Percentiles rank a stretch among this genome's conserved stretches.
These are phyloP conservation scores for Coilia nasus DNA, from an alignment of 2,797 vertebrate species.

Conservation along the genomic window DNA sequence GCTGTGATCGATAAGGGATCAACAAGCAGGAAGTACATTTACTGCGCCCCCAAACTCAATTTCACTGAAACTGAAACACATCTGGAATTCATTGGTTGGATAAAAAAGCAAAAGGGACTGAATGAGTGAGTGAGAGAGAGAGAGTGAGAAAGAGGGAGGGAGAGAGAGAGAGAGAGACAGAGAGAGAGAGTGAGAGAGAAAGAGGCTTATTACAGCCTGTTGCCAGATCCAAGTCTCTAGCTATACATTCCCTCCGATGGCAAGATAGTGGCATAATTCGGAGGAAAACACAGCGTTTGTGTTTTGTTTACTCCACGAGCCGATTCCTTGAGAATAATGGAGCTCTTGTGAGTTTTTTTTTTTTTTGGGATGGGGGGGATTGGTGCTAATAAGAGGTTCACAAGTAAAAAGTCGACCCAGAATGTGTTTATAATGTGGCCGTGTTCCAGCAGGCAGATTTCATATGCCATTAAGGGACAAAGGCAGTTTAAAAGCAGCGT, in stretches of 20 bases:
- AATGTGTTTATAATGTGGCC: constrained; percentile 5
- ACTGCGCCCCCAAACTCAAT: constrained; percentile 52
- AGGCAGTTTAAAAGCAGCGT: constrained; percentile 43
- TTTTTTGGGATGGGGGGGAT: background rate
- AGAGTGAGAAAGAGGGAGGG: too few species aligned
- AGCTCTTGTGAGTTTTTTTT: constrained; percentile 30
- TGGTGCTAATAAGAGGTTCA: constrained; percentile 20
- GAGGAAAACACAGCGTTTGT: constrained; percentile 63
- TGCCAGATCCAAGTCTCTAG: constrained; percentile 69
- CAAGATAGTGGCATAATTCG: constrained; percentile 74
- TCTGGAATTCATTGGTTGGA: constrained; percentile 84
- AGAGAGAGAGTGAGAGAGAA: constrained; percentile 56
- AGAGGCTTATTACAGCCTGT: constrained; percentile 67
- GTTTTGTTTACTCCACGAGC: constrained; percentile 72
- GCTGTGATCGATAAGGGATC: constrained; percentile 50
- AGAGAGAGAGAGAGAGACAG: background rate
- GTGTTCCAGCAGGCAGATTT: background rate
- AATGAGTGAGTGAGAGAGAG: background rate
- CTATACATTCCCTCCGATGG: constrained; percentile 72
- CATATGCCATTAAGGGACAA: constrained; percentile 39
- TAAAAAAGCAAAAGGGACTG: background rate
- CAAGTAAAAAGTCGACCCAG: background rate
- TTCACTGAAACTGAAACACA: constrained; percentile 74
- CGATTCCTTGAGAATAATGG: constrained; percentile 45
- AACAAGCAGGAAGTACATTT: constrained; percentile 49